These are phyloP conservation scores for Sceloporus tristichus DNA, from an alignment of 2,113 vertebrate genomes.

Conservation along the genomic window DNA sequence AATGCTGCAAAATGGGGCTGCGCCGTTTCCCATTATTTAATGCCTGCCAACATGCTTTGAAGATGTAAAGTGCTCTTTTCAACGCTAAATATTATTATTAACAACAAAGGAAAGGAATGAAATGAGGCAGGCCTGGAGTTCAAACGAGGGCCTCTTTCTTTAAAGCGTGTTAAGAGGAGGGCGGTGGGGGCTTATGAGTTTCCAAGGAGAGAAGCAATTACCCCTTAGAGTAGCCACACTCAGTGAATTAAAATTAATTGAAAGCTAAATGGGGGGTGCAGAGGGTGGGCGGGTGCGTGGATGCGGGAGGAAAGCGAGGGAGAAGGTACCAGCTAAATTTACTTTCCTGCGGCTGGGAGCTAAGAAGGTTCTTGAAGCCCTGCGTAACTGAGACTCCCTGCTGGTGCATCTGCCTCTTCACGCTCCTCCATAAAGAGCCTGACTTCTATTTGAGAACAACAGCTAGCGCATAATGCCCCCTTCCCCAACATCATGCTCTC, in stretches of 20 bases:
- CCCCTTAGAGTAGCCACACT: constrained; percentile 22
- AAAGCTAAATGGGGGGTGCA: fast-evolving
- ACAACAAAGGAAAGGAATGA: constrained; percentile 36
- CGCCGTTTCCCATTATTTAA: constrained; percentile 28
- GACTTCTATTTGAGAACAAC: not conserved
- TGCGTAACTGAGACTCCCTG: not conserved
- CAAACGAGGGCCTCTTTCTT: fast-evolving
- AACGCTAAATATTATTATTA: constrained; percentile 46
- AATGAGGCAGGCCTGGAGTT: constrained; percentile 19
- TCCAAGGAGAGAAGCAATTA: constrained; percentile 38
- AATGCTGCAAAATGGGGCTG: not conserved
- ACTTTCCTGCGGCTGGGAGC: not conserved
- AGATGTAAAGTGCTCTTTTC: constrained; percentile 25
- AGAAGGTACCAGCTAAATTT: not conserved
- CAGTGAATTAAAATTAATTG: constrained; percentile 25
- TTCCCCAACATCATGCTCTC: not conserved
- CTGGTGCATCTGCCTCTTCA: not conserved
- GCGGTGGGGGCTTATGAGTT: not conserved
- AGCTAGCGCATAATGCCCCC: not conserved
- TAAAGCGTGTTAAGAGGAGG: not conserved
- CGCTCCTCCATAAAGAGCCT: not conserved
- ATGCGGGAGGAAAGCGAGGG: too few relatives aligned
- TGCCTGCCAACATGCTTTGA: constrained; percentile 42
- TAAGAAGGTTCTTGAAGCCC: not conserved
- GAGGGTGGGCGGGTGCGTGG: not conserved